Conservation (phyloP, 2,888 invertebrate genomes). For the Steinernema carpocapsae region DNA sequence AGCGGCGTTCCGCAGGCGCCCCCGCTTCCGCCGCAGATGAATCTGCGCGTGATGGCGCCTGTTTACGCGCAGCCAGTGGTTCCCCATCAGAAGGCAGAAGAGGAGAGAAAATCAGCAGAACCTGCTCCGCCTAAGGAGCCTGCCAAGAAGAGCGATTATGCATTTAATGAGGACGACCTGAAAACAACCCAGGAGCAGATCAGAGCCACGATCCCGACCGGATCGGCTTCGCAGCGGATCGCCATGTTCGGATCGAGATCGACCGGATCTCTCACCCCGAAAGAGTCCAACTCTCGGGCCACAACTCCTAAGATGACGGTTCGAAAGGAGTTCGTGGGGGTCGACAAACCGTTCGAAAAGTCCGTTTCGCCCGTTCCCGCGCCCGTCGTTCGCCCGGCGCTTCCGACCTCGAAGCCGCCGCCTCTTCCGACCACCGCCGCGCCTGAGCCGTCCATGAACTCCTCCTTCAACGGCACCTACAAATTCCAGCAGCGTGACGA, state of each 20-base stretch:
- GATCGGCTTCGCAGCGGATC: slow-evolving; percentile 10
- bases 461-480: slow-evolving; percentile 16
- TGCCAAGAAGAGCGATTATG: slow-evolving; percentile 21
- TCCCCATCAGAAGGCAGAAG: not conserved
- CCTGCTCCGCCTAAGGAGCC: not conserved
- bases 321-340: not conserved
- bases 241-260: slow-evolving; percentile 16
- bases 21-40: slow-evolving; percentile 10
- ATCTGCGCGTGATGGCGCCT: slow-evolving; percentile 25
- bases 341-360: not conserved
- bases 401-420: slow-evolving; percentile 3
- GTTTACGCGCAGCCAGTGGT: slow-evolving; percentile 26
- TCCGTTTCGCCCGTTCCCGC: not conserved
- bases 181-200: slow-evolving; percentile 16
- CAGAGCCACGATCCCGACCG: slow-evolving; percentile 8
- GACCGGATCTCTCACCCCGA: not conserved
- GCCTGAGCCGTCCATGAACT: not conserved
- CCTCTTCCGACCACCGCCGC: slow-evolving; percentile 5
- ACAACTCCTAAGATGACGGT: not conserved
- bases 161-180: slow-evolving; percentile 27
- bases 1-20: not conserved
- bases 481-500: slow-evolving; percentile 25
- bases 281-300: not conserved
- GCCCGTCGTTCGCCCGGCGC: not conserved
- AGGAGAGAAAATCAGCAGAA: not conserved